phyloP scores from a whole-genome alignment of 2,113 vertebrate genomes.

The Sapajus apella region DNA sequence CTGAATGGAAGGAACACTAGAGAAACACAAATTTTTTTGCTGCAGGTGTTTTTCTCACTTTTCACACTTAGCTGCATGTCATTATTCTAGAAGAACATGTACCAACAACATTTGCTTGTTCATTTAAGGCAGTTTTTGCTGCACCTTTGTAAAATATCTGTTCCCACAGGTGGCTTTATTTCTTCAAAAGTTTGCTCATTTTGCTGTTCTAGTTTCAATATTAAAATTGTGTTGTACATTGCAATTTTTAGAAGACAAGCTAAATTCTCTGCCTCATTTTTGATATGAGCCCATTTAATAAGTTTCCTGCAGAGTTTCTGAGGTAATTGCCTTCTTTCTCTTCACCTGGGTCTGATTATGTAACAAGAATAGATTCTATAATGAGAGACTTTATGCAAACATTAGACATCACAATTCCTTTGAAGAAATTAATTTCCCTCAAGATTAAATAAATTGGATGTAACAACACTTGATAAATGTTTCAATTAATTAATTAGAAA shows the following conservation, averaged over 20 bases:
- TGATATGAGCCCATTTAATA: neutral
- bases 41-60: neutral
- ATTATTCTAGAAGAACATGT: neutral
- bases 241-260: neutral
- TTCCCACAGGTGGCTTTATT: neutral
- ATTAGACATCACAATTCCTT: neutral
- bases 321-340: neutral
- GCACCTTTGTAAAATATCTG: neutral
- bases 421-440: neutral
- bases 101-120: neutral
- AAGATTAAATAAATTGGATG: neutral
- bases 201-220: neutral
- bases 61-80: neutral
- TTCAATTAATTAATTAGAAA: neutral
- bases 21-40: neutral
- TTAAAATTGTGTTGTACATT: neutral
- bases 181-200: neutral
- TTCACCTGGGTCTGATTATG: neutral
- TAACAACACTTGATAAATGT: neutral
- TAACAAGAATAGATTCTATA: neutral
- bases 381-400: neutral
- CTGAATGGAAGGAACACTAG: neutral
- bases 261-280: neutral
- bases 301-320: neutral
- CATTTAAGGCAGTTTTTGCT: neutral